Evolutionary conservation across 2,797 vertebrate species (phyloP).

Genomic region (Rhynchotus rufescens): DNA sequence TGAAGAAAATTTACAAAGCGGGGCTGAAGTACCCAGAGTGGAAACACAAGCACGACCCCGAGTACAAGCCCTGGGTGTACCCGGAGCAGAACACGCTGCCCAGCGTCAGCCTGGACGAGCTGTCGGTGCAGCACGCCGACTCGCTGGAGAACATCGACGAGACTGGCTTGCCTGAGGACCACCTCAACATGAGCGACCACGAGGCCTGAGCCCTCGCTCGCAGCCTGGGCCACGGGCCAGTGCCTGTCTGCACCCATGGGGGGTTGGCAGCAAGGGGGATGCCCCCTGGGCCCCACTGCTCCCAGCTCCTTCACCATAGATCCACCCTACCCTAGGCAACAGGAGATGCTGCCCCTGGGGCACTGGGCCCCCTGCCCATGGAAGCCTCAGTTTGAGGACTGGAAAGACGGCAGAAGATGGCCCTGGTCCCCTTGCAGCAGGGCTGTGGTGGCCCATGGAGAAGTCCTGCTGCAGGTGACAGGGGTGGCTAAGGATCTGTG

Average conservation of each 20-base stretch:
- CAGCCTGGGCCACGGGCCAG: not conserved
- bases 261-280: not conserved
- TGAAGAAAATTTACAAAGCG: conserved; percentile 91
- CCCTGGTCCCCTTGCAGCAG: not conserved
- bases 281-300: not conserved
- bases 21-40: conserved; percentile 89
- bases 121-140: conserved; percentile 82
- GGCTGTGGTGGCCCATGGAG: not conserved
- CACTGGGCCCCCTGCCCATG: not conserved
- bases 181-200: conserved; percentile 81
- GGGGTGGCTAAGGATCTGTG: not conserved
- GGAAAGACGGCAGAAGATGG: not conserved
- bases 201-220: conserved; percentile 70
- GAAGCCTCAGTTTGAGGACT: not conserved
- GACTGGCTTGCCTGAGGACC: conserved; percentile 83
- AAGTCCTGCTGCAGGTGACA: fast-evolving
- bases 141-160: conserved; percentile 89
- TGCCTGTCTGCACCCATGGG: not conserved
- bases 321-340: not conserved
- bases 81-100: conserved; percentile 87
- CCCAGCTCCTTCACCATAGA: not conserved
- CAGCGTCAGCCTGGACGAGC: conserved; percentile 78
- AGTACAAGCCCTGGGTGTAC: conserved; percentile 87
- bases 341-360: not conserved
- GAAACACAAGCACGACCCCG: conserved; percentile 85